These are phyloP conservation scores for Baronia brevicornis DNA, from an alignment of 2,888 invertebrate genomes.

Conservation along the genomic window DNA sequence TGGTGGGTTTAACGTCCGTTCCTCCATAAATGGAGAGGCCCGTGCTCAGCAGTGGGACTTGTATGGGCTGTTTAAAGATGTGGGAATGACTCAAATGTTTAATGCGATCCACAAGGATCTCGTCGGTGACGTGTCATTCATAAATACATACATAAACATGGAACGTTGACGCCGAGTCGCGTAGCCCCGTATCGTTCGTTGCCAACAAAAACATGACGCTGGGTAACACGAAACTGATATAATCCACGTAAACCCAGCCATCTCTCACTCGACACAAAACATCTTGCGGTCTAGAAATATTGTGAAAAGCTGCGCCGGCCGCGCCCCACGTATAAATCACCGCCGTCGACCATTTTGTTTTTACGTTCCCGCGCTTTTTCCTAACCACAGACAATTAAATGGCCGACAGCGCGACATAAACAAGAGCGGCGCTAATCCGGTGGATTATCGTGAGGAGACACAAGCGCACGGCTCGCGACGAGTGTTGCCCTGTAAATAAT, in stretches of 20 bases:
- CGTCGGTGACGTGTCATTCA: conserved; percentile 12
- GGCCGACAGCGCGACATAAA: conserved; percentile 59
- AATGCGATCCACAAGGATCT: conserved; percentile 2
- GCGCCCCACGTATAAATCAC: conserved; percentile 55
- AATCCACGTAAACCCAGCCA: conserved; percentile 48
- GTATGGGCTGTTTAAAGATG: no score
- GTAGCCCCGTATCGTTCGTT: conserved; percentile 23
- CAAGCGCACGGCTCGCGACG: conserved; percentile 53
- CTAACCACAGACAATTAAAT: conserved; percentile 60
- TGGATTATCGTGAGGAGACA: conserved; percentile 60
- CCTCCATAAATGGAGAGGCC: no score
- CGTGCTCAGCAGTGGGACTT: no score
- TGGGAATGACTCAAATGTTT: conserved; percentile 12
- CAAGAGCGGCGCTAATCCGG: conserved; percentile 59
- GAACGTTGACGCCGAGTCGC: conserved; percentile 17
- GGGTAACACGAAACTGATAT: conserved; percentile 37
- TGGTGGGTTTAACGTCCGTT: no score
- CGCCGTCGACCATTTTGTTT: conserved; percentile 55
- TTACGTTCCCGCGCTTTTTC: conserved; percentile 53
- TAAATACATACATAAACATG: conserved; percentile 24
- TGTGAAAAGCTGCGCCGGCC: conserved; percentile 52
- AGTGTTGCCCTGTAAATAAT: conserved; percentile 68
- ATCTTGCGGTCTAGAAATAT: conserved; percentile 64
- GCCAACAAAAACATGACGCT: conserved; percentile 62
- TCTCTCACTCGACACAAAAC: conserved; percentile 65